Conservation (phyloP, 2,888 invertebrate species). For the Venustoraphidia nigricollis region DNA sequence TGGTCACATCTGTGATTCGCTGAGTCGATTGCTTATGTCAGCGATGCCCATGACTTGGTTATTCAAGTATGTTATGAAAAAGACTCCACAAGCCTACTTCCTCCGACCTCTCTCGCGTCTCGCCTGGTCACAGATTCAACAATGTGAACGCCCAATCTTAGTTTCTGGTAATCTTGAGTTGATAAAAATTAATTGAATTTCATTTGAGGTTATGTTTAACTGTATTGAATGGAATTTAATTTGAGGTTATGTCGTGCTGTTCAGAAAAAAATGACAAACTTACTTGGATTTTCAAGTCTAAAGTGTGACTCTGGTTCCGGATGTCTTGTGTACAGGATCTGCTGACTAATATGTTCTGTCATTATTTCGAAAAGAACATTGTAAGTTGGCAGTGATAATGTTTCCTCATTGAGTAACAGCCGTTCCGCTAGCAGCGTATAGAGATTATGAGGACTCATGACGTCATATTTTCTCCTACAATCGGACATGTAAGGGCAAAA, state of each 20-base stretch:
- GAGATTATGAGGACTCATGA: constrained; percentile 96
- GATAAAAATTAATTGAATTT: too few relatives aligned
- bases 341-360: constrained; percentile 93
- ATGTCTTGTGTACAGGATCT: constrained; percentile 85
- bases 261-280: constrained; percentile 24
- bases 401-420: constrained; percentile 75
- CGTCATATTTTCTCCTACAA: constrained; percentile 90
- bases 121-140: too few relatives aligned
- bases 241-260: not conserved
- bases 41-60: too few relatives aligned
- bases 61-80: too few relatives aligned
- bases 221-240: not conserved
- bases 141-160: too few relatives aligned
- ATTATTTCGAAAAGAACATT: constrained; percentile 97
- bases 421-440: constrained; percentile 92
- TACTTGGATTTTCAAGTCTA: constrained; percentile 91
- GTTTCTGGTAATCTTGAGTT: too few relatives aligned
- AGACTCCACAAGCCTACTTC: too few relatives aligned
- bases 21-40: too few relatives aligned
- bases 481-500: not conserved
- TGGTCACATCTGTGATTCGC: too few relatives aligned
- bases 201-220: too few relatives aligned
- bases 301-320: constrained; percentile 91
- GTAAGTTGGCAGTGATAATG: constrained; percentile 86
- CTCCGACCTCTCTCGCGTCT: too few relatives aligned